Conservation (phyloP, 2,797 vertebrate genomes). For the Discoglossus pictus region DNA sequence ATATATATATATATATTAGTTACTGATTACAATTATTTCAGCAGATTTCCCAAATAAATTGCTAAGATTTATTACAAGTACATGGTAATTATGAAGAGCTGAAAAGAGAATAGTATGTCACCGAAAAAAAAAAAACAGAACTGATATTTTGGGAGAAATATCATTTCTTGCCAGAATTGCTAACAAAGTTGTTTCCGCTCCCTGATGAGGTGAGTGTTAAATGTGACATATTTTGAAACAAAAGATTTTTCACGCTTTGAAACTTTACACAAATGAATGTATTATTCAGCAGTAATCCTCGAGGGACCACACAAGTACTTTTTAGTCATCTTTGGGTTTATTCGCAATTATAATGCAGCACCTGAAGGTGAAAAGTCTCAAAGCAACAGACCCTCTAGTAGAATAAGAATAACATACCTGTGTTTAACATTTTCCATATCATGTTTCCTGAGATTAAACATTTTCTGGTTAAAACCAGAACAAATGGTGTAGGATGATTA, state of each 20-base stretch:
- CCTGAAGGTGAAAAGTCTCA: conserved; percentile 35
- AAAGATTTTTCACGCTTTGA: too few relatives aligned
- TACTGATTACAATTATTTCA: too few relatives aligned
- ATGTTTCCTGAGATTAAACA: conserved; percentile 6
- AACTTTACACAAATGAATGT: conserved; percentile 19
- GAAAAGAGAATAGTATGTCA: too few relatives aligned
- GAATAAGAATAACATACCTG: conserved; percentile 10
- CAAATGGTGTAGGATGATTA: too few relatives aligned
- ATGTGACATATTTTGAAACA: conserved; percentile 7
- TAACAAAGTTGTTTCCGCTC: neutral
- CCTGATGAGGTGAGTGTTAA: conserved; percentile 1
- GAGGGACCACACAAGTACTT: neutral
- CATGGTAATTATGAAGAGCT: too few relatives aligned
- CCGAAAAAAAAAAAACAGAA: too few relatives aligned
- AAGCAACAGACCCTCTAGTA: conserved; percentile 8
- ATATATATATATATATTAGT: too few relatives aligned
- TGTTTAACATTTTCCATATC: conserved; percentile 15
- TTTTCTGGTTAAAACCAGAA: too few relatives aligned
- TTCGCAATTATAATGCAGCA: neutral
- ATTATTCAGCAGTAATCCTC: conserved; percentile 10
- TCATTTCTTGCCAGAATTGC: too few relatives aligned
- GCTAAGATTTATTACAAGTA: too few relatives aligned
- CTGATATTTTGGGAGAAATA: too few relatives aligned
- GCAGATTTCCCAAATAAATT: too few relatives aligned
- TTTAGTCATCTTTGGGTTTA: neutral